phyloP scores from a whole-genome alignment of 2,888 invertebrate species.

The Melinopterus prodromus region DNA sequence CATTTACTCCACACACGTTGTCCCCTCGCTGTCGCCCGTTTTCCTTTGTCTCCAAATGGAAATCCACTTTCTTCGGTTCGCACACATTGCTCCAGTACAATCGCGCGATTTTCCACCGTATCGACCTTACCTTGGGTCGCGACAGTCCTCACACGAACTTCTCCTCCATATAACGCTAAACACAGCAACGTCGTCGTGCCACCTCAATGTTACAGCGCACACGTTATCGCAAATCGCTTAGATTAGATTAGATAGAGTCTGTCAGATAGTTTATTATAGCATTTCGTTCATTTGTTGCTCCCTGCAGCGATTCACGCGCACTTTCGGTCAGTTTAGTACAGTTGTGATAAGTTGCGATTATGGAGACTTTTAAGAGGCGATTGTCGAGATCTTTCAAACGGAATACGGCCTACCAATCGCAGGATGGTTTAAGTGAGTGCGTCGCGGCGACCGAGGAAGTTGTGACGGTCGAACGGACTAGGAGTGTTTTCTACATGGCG shows the following conservation, averaged over 20 bases:
- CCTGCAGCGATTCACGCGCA: background rate
- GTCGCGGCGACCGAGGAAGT: background rate
- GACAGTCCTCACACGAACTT: too few relatives aligned
- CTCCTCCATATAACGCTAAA: too few relatives aligned
- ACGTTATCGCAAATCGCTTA: background rate
- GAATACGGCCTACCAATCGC: conserved; percentile 25
- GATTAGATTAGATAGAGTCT: conserved; percentile 20
- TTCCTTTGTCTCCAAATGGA: background rate
- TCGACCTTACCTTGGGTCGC: background rate
- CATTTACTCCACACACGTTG: too few relatives aligned
- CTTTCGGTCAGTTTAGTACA: background rate
- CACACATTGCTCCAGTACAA: conserved; percentile 4
- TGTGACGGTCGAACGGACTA: background rate
- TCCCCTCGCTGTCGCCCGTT: too few relatives aligned
- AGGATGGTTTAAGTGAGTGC: conserved; percentile 14
- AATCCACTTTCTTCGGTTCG: conserved; percentile 14
- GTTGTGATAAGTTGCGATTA: background rate
- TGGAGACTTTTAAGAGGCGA: conserved; percentile 32
- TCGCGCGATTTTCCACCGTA: conserved; percentile 7
- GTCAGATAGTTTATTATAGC: background rate
- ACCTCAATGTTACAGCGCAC: background rate
- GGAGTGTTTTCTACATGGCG: conserved; percentile 12
- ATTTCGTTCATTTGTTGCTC: conserved; percentile 5
- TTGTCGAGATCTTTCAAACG: conserved; percentile 30
- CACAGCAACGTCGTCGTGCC: background rate